These are phyloP conservation scores for Hydrozoanthus tunicans DNA, from an alignment of 64 coral and sea anemone species.

Conservation along the genomic window DNA sequence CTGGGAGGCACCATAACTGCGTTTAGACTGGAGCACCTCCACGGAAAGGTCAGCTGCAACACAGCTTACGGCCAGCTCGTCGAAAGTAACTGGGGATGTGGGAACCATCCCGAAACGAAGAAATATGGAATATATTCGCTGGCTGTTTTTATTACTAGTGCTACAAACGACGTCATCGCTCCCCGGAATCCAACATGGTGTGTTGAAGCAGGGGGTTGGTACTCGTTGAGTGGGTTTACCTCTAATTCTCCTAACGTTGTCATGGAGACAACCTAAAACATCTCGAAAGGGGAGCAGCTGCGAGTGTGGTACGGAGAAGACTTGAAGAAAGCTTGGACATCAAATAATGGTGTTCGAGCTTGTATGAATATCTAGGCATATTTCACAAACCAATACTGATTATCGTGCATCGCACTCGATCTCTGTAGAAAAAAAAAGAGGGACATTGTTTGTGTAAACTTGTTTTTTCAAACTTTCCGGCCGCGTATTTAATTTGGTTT, in stretches of 20 bases:
- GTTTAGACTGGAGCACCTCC: neutral
- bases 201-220: neutral
- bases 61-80: neutral
- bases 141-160: neutral
- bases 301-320: slow-evolving; percentile 21
- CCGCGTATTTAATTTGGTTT: no score
- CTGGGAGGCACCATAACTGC: no score
- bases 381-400: neutral
- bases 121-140: neutral
- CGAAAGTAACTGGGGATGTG: slow-evolving; percentile 5
- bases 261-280: neutral
- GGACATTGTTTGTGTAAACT: no score
- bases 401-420: no score
- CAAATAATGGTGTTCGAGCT: neutral
- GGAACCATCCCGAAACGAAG: neutral
- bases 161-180: neutral
- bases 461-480: no score
- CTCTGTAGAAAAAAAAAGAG: no score
- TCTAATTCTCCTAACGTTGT: neutral
- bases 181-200: neutral
- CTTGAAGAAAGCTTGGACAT: neutral
- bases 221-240: neutral
- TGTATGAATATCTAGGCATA: neutral
- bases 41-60: slow-evolving; percentile 27
- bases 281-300: neutral